Conservation (phyloP, 2,113 vertebrate genomes). For the Neoarius graeffei region DNA sequence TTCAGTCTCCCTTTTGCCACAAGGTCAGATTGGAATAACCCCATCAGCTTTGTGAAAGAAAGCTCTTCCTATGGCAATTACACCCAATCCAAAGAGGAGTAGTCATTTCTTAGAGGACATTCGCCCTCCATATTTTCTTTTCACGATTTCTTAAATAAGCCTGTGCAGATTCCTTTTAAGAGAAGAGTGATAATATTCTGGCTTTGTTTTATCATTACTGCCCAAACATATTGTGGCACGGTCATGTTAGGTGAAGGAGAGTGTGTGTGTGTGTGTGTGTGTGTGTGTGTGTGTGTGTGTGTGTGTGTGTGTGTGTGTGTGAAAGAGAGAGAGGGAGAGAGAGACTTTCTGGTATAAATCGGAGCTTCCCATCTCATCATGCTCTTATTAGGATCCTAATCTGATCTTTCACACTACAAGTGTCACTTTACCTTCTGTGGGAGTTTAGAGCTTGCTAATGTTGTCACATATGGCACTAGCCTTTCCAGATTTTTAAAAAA, state of each 20-base stretch:
- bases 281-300: slow-evolving; percentile 7
- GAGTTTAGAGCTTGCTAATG: background rate
- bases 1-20: background rate
- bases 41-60: background rate
- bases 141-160: background rate
- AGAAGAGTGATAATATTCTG: background rate
- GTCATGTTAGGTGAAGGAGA: slow-evolving; percentile 1
- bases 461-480: background rate
- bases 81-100: background rate
- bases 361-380: slow-evolving; percentile 45
- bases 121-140: background rate
- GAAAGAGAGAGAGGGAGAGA: too few species aligned
- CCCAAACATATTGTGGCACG: slow-evolving; percentile 40
- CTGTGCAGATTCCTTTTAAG: background rate
- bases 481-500: background rate
- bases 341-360: slow-evolving; percentile 46
- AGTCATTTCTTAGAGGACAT: background rate
- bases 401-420: background rate
- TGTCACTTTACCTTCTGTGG: background rate
- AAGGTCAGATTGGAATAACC: slow-evolving; percentile 46
- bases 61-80: slow-evolving; percentile 13
- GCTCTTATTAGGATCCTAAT: background rate
- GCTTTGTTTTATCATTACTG: slow-evolving; percentile 55
- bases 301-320: slow-evolving; percentile 12
- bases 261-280: slow-evolving; percentile 7